Evolutionary conservation across 2,113 vertebrate genomes (phyloP).

Genomic region (Cyprinus carpio): DNA sequence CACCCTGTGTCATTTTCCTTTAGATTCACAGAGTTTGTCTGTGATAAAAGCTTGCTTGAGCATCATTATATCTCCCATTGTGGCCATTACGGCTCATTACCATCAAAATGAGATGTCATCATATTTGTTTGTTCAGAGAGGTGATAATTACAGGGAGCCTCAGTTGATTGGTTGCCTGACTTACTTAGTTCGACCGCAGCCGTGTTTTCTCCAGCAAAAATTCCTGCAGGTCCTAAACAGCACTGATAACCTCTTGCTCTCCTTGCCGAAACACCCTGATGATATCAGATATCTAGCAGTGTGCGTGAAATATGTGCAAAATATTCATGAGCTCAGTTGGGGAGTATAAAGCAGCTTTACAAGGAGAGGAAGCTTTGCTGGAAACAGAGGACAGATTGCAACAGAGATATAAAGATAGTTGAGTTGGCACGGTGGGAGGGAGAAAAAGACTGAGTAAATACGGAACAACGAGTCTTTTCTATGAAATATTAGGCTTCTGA

Average conservation of each 20-base stretch:
- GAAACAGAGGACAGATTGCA: slow-evolving; percentile 31
- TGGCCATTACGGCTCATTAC: slow-evolving; percentile 59
- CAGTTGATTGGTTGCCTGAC: slow-evolving; percentile 33
- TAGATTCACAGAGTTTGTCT: slow-evolving; percentile 20
- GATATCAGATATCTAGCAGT: slow-evolving; percentile 45
- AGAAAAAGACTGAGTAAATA: slow-evolving; percentile 39
- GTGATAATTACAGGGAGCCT: slow-evolving; percentile 45
- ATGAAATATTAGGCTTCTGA: slow-evolving; percentile 30
- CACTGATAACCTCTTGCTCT: slow-evolving; percentile 26
- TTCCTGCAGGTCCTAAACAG: slow-evolving; percentile 32
- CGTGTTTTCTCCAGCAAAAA: slow-evolving; percentile 15
- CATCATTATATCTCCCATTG: slow-evolving; percentile 39
- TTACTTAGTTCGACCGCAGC: background rate
- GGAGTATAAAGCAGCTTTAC: slow-evolving; percentile 40
- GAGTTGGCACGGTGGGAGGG: background rate
- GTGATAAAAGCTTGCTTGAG: slow-evolving; percentile 49
- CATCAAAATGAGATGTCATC: slow-evolving; percentile 61
- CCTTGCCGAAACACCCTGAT: slow-evolving; percentile 33
- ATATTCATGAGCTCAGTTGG: slow-evolving; percentile 59
- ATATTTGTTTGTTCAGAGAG: slow-evolving; percentile 55
- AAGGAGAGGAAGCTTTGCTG: slow-evolving; percentile 41
- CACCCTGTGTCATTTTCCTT: background rate
- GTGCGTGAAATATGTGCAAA: slow-evolving; percentile 30
- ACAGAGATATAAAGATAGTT: slow-evolving; percentile 41
- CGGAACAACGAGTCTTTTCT: background rate